Conservation (phyloP, 2,888 invertebrate species). For the Phyllotreta striolata region DNA sequence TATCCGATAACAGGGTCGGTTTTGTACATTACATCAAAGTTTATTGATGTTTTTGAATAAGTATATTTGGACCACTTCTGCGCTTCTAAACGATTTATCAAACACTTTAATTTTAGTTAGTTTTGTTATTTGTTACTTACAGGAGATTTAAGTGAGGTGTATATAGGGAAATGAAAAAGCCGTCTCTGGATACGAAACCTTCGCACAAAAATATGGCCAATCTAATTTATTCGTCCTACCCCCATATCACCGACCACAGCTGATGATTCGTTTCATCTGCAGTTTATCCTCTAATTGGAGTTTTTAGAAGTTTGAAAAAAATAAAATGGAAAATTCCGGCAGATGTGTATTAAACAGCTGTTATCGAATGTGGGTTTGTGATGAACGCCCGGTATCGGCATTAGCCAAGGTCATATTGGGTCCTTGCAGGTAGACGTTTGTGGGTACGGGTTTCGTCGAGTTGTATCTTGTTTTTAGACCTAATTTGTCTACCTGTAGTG, state of each 20-base stretch:
- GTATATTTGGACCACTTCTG: too few species aligned
- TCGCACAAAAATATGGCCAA: constrained; percentile 7
- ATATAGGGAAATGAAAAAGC: neutral
- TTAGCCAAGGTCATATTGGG: constrained; percentile 34
- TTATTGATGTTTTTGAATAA: too few species aligned
- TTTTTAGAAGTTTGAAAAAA: constrained; percentile 18
- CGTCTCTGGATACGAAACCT: neutral
- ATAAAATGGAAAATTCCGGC: constrained; percentile 27
- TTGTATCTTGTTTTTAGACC: constrained; percentile 31
- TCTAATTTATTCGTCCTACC: constrained; percentile 24
- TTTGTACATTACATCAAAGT: too few species aligned
- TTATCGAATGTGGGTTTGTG: constrained; percentile 37
- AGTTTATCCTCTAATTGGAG: constrained; percentile 32
- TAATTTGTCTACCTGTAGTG: constrained; percentile 36
- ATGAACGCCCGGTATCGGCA: constrained; percentile 28
- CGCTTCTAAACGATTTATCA: neutral
- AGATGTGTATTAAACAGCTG: constrained; percentile 35
- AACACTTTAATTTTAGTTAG: neutral
- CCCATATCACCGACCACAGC: constrained; percentile 30
- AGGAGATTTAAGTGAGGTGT: neutral
- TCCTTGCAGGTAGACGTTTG: constrained; percentile 32
- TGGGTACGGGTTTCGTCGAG: constrained; percentile 21
- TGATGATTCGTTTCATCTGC: constrained; percentile 32
- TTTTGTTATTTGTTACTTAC: neutral
- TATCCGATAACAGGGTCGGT: neutral